These are phyloP conservation scores for Semnornis frantzii DNA, from an alignment of 2,113 vertebrate genomes.

Conservation along the genomic window DNA sequence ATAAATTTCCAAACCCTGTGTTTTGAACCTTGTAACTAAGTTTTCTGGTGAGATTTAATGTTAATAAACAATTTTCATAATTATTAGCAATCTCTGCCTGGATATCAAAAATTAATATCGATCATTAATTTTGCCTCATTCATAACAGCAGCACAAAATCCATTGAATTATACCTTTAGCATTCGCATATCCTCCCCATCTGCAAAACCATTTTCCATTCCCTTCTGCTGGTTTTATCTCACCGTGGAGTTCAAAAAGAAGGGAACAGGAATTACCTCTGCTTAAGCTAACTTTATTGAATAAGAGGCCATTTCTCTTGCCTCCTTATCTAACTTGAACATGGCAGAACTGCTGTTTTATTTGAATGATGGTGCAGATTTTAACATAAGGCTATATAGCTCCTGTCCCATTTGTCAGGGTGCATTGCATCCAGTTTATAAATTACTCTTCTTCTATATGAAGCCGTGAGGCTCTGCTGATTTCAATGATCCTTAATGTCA, in stretches of 20 bases:
- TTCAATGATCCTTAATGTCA: background rate
- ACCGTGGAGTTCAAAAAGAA: background rate
- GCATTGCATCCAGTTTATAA: background rate
- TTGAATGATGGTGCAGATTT: constrained; percentile 11
- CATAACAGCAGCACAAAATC: background rate
- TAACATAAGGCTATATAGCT: background rate
- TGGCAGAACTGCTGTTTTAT: background rate
- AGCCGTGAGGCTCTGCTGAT: background rate
- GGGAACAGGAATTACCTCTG: background rate
- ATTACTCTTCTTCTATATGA: background rate
- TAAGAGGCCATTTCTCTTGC: background rate
- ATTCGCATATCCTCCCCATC: background rate
- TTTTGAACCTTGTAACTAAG: too few species aligned
- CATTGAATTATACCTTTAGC: background rate
- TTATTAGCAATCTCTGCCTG: too few species aligned
- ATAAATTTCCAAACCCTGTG: too few species aligned
- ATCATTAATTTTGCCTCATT: too few species aligned
- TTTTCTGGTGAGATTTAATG: too few species aligned
- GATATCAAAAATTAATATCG: too few species aligned
- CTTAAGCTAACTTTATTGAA: background rate
- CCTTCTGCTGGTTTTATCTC: background rate
- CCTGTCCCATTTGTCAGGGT: background rate
- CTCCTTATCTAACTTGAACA: background rate
- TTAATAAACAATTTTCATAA: too few species aligned
- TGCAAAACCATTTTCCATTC: background rate